Percentiles rank a stretch among this genome's conserved stretches.
Evolutionary conservation across 2,113 vertebrate genomes (phyloP).

Genomic region (Pseudorhombus dupliciocellatus): DNA sequence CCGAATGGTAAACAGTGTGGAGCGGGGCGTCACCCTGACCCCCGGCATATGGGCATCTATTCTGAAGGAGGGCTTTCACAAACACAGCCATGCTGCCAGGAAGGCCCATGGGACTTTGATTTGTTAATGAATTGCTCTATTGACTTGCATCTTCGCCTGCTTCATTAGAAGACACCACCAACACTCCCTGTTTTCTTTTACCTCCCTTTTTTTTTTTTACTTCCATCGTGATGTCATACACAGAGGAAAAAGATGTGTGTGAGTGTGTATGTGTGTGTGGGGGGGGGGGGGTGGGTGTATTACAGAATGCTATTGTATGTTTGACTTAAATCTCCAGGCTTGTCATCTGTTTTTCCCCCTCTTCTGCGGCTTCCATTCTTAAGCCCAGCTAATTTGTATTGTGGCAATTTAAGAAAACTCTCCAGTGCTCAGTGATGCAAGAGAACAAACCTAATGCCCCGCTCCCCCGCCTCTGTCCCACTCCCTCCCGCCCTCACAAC

Average conservation of each 20-base stretch:
- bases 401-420: conserved; percentile 89
- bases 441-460: conserved; percentile 77
- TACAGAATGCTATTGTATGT: conserved; percentile 88
- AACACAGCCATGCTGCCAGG: conserved; percentile 86
- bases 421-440: conserved; percentile 85
- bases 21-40: conserved; percentile 92
- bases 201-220: conserved; percentile 64
- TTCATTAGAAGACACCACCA: conserved; percentile 95
- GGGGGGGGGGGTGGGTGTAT: conserved; percentile 62
- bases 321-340: conserved; percentile 87
- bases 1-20: conserved; percentile 92
- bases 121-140: conserved; percentile 99
- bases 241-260: conserved; percentile 30
- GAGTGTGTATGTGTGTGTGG: too few species aligned
- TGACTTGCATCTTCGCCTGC: conserved; percentile 96
- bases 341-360: conserved; percentile 83
- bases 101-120: conserved; percentile 94
- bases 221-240: conserved; percentile 60
- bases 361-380: conserved; percentile 74
- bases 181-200: conserved; percentile 76
- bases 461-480: conserved; percentile 56
- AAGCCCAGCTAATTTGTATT: conserved; percentile 91
- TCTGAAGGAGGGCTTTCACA: conserved; percentile 91
- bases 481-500: conserved; percentile 38
- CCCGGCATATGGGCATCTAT: conserved; percentile 94